Percentiles rank a stretch among this genome's conserved stretches.
These are phyloP conservation scores for Pardalotus punctatus DNA, from an alignment of 2,113 vertebrate species.

Conservation along the genomic window DNA sequence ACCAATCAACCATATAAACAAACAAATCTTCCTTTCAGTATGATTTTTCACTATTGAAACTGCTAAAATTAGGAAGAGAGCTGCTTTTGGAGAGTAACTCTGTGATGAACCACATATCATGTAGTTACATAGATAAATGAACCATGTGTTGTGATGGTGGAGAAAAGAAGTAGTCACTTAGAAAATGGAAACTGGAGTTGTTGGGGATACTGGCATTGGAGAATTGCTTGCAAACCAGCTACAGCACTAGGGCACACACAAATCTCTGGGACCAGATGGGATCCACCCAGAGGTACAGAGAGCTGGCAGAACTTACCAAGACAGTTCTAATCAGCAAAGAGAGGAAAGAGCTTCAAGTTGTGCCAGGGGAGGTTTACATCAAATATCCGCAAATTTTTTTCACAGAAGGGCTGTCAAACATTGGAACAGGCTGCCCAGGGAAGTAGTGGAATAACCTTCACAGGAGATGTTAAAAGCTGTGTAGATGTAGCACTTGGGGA, in stretches of 20 bases:
- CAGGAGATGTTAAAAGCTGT: background rate
- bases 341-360: background rate
- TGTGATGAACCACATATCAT: background rate
- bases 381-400: background rate
- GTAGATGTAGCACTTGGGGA: background rate
- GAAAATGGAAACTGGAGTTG: background rate
- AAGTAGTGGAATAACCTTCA: background rate
- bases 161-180: background rate
- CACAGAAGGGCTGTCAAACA: background rate
- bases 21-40: background rate
- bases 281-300: background rate
- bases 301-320: background rate
- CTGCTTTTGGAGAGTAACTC: background rate
- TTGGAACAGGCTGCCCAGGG: background rate
- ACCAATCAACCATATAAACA: background rate
- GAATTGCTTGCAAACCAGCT: background rate
- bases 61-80: background rate
- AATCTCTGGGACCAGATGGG: background rate
- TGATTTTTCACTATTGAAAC: background rate
- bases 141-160: background rate
- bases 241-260: background rate
- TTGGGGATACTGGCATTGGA: background rate
- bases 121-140: background rate
- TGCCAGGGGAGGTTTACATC: background rate
- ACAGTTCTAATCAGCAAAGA: background rate